Evolutionary conservation across 2,797 vertebrate species (phyloP), one percentile per base, ranked within the genome.

Genomic region (Notamacropus eugenii): DNA sequence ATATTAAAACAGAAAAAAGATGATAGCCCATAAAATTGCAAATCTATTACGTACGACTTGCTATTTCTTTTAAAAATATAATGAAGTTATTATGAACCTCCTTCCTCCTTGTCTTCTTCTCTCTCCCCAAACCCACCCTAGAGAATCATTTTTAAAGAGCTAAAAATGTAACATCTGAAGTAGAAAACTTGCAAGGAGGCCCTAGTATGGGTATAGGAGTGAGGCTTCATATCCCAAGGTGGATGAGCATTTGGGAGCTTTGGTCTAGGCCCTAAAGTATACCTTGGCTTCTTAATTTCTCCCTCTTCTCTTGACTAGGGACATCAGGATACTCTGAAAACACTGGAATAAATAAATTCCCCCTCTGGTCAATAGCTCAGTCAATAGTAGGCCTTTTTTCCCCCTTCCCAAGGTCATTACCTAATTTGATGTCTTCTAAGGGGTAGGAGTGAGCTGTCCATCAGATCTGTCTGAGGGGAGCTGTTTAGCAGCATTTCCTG

Each of bases 391-490:
- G 31, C 50, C 74, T n/a, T 31, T 2, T 40, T 28, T 34, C 95
- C 94, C 24, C 91, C 95, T 96, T 5, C 91, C 93, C 2, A 29
- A 0, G 0, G 92, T 97, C 62, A 55, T 91, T 93, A 40, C 16
- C 16, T 34, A 67, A 3, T 96, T 93, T 67, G 93, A 10, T 57
- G 55, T 46, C 87, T 97, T 55, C 95, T 67, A 92, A 97, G 59
- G 31, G 54, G 93, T 93, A 95, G 96, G 54, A 24, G 62, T 56
- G 14, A 0, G 0, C 16, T 4, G 0, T 52, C 5, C 16, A 5
- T 91, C 62, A 82, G 31, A 55, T n/a, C 16, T 95, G 92, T 92
- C 90, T 10, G 40, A 14, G 24, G 5, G 58, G 52, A 0, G 0
- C 92, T 87, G 93, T 93, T 91, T 0, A 0, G 2, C 59, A 27